Conservation (phyloP, 2,797 vertebrate species). For the Pangasius djambal region DNA sequence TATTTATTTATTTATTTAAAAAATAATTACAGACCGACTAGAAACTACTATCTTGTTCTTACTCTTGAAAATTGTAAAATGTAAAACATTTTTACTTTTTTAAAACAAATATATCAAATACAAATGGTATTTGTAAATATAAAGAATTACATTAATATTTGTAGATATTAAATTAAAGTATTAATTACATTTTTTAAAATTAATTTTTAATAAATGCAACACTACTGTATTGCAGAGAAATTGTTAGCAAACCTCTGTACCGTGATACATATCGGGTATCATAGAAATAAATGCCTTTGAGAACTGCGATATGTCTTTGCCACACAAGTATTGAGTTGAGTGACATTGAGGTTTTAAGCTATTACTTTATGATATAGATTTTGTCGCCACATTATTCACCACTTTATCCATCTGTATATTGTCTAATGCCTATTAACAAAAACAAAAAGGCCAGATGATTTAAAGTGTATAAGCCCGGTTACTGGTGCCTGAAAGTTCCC, state of each 20-base stretch:
- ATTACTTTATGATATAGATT: background rate
- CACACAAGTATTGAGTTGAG: background rate
- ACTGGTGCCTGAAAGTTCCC: slow-evolving; percentile 24
- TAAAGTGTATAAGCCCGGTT: background rate
- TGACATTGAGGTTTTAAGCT: background rate
- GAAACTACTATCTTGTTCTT: background rate
- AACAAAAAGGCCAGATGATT: background rate
- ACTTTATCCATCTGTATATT: background rate
- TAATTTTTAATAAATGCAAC: background rate
- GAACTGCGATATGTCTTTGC: background rate
- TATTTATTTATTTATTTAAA: background rate
- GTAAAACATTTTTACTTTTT: background rate
- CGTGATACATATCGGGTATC: no score
- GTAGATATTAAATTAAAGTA: background rate
- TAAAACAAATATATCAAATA: background rate
- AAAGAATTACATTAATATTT: background rate
- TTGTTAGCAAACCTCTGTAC: background rate
- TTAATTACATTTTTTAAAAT: background rate
- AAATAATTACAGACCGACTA: background rate
- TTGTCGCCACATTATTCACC: background rate
- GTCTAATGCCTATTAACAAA: background rate
- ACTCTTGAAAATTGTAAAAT: background rate
- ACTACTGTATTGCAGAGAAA: background rate
- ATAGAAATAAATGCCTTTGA: background rate
- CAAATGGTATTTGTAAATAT: background rate